phyloP scores from a whole-genome alignment of 2,797 vertebrate genomes.

The Melanogrammus aeglefinus region DNA sequence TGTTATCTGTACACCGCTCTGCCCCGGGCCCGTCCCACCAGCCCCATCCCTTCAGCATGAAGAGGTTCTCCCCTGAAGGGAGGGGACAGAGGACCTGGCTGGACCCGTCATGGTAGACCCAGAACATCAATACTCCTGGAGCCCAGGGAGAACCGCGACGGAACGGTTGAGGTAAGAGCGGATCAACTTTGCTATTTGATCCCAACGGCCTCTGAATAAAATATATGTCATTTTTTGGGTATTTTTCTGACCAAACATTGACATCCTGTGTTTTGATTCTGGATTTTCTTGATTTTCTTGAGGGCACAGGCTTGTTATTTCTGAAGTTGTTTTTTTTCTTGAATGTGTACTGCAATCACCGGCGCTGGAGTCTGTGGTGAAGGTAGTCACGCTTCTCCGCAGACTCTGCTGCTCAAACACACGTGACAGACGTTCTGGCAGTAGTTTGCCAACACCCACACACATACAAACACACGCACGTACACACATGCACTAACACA shows the following conservation, averaged over 20 bases:
- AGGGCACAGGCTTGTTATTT: slow-evolving; percentile 64
- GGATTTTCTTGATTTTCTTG: slow-evolving; percentile 66
- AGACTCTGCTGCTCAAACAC: slow-evolving; percentile 38
- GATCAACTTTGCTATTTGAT: slow-evolving; percentile 80
- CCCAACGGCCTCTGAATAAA: slow-evolving; percentile 74
- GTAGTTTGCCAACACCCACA: not conserved
- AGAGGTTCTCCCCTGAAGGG: slow-evolving; percentile 44
- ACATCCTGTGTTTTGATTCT: slow-evolving; percentile 73
- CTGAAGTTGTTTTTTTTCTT: slow-evolving; percentile 54
- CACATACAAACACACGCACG: not conserved
- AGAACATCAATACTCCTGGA: slow-evolving; percentile 63
- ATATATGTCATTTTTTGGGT: slow-evolving; percentile 62
- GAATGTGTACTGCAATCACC: slow-evolving; percentile 34
- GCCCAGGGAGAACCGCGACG: slow-evolving; percentile 42
- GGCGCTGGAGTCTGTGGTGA: slow-evolving; percentile 42
- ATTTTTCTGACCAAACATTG: slow-evolving; percentile 68
- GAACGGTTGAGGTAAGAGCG: slow-evolving; percentile 67
- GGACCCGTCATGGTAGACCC: slow-evolving; percentile 55
- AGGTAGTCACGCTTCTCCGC: slow-evolving; percentile 24
- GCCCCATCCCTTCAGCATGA: slow-evolving; percentile 51
- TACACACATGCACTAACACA: not conserved
- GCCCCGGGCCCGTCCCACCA: slow-evolving; percentile 46
- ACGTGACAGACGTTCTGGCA: slow-evolving; percentile 33
- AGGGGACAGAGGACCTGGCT: slow-evolving; percentile 63
- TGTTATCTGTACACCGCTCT: slow-evolving; percentile 25